These are phyloP conservation scores for Tipula lateralis DNA, from an alignment of 2,888 invertebrate species.

Conservation along the genomic window DNA sequence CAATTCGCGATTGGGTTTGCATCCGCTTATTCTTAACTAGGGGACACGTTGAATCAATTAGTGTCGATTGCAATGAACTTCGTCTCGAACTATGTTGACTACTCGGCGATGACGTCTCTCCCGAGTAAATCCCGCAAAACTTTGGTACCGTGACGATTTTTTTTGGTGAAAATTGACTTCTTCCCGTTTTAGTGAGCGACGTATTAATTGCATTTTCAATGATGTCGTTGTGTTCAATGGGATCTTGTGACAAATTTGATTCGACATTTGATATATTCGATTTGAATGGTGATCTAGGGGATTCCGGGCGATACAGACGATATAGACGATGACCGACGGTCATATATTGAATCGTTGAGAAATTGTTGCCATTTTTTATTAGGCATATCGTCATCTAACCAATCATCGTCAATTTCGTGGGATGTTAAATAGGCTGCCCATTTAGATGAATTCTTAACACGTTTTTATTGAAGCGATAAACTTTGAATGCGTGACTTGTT, in stretches of 20 bases:
- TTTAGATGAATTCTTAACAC: slow-evolving; percentile 38
- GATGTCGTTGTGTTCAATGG: slow-evolving; percentile 44
- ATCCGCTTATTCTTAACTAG: background rate
- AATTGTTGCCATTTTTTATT: slow-evolving; percentile 44
- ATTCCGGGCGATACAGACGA: background rate
- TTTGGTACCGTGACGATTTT: slow-evolving; percentile 48
- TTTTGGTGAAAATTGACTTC: background rate
- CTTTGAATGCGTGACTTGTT: background rate
- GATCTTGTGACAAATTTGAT: slow-evolving; percentile 46
- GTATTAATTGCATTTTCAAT: slow-evolving; percentile 46
- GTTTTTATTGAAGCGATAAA: background rate
- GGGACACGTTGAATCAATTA: background rate
- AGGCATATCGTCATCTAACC: slow-evolving; percentile 74
- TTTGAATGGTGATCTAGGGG: background rate
- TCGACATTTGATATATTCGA: slow-evolving; percentile 32
- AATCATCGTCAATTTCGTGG: slow-evolving; percentile 67
- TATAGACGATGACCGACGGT: background rate
- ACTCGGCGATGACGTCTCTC: slow-evolving; percentile 46
- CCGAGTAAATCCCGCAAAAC: slow-evolving; percentile 60
- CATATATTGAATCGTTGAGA: slow-evolving; percentile 35
- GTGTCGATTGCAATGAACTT: background rate
- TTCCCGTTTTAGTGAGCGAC: slow-evolving; percentile 35
- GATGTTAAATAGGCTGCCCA: slow-evolving; percentile 62
- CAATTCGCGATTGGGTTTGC: background rate
- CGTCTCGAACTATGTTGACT: background rate